phyloP scores from a whole-genome alignment of 2,113 vertebrate genomes.

The Lathamus discolor region DNA sequence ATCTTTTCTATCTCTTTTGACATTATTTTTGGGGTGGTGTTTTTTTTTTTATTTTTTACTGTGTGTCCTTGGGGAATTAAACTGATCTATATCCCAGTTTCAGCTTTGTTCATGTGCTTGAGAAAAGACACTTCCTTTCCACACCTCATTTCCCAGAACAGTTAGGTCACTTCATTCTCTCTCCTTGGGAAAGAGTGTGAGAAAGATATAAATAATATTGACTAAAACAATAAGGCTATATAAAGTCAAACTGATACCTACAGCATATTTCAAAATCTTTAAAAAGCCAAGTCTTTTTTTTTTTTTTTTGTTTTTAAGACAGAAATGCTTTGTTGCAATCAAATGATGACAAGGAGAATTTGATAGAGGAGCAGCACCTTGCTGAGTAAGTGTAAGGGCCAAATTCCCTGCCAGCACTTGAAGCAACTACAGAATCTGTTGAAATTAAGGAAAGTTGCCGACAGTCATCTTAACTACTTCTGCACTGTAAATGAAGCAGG shows the following conservation, averaged over 20 bases:
- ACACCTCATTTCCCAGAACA: neutral
- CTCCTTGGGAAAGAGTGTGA: neutral
- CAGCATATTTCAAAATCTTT: neutral
- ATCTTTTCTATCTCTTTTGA: neutral
- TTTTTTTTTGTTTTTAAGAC: neutral
- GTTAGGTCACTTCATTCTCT: neutral
- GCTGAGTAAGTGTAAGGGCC: neutral
- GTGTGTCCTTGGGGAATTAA: neutral
- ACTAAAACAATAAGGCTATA: neutral
- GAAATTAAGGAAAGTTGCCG: neutral
- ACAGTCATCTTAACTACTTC: neutral
- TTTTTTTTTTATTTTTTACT: neutral
- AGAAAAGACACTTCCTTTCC: neutral
- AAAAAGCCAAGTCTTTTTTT: neutral
- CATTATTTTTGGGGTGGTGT: accelerated
- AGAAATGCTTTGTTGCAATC: neutral
- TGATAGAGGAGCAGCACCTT: neutral
- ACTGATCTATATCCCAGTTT: neutral
- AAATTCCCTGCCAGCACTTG: neutral
- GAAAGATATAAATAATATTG: neutral
- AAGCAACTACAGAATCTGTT: neutral
- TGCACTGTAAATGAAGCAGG: neutral
- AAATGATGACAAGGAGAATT: neutral
- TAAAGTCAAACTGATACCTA: neutral
- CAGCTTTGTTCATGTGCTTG: neutral